Conservation (phyloP, 1,140 invertebrate species). For the Drosophila pectinifera region DNA sequence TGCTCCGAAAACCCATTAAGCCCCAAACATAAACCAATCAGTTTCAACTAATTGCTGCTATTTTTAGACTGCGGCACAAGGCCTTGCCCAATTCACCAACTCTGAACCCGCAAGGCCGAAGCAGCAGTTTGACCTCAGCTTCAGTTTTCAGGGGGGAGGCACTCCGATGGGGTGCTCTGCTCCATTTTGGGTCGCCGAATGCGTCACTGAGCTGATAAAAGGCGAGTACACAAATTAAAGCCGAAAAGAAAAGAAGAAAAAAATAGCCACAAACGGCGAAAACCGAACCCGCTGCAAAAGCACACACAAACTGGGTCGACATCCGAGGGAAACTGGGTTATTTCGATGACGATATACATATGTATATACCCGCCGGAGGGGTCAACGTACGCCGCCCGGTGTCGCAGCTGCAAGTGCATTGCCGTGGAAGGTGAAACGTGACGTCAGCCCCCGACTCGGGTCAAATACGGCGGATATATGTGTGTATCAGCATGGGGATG, state of each 20-base stretch:
- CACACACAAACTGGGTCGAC: slow-evolving; percentile 46
- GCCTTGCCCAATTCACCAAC: slow-evolving; percentile 40
- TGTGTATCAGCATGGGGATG: not conserved
- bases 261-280: slow-evolving; percentile 49
- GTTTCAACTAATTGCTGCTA: slow-evolving; percentile 46
- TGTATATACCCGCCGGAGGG: slow-evolving; percentile 22
- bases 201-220: slow-evolving; percentile 64
- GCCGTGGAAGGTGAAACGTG: slow-evolving; percentile 78
- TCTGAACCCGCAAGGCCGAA: slow-evolving; percentile 33
- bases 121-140: slow-evolving; percentile 45
- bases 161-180: slow-evolving; percentile 4
- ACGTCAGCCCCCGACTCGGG: slow-evolving; percentile 60
- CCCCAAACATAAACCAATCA: slow-evolving; percentile 21
- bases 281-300: slow-evolving; percentile 51
- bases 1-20: slow-evolving; percentile 19
- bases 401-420: slow-evolving; percentile 60
- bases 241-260: slow-evolving; percentile 15
- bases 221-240: slow-evolving; percentile 38
- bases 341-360: slow-evolving; percentile 25
- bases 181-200: slow-evolving; percentile 65
- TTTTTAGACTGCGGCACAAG: slow-evolving; percentile 41
- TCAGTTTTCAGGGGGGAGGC: slow-evolving; percentile 10
- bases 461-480: slow-evolving; percentile 30
- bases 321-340: slow-evolving; percentile 73
- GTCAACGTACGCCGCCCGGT: slow-evolving; percentile 64